A percentile compares a stretch with the other conserved stretches of the same genome.
Evolutionary conservation across 2,888 invertebrate genomes (phyloP).

Genomic region (Rosalia funebris): DNA sequence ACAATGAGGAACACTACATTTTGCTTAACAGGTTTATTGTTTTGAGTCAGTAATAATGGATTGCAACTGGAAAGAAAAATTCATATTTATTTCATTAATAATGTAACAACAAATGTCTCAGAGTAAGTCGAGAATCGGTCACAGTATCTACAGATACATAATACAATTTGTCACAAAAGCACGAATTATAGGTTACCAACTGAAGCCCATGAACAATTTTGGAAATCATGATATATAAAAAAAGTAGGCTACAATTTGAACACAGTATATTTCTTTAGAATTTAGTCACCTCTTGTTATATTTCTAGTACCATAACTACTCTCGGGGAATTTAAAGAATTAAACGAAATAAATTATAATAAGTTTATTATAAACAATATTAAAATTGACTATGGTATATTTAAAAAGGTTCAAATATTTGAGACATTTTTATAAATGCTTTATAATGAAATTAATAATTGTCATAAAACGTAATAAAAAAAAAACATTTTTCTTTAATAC

Average conservation of each 20-base stretch:
- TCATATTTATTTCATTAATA: constrained; percentile 12
- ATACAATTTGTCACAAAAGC: constrained; percentile 9
- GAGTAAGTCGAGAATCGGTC: constrained; percentile 8
- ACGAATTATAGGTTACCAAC: neutral
- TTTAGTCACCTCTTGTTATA: constrained; percentile 6
- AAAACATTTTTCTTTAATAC: constrained; percentile 57
- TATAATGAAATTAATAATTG: constrained; percentile 43
- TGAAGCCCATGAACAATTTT: neutral
- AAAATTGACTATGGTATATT: constrained; percentile 61
- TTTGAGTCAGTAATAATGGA: constrained; percentile 4
- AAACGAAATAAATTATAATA: constrained; percentile 54
- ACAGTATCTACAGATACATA: constrained; percentile 11
- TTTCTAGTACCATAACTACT: constrained; percentile 7
- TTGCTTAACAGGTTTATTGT: constrained; percentile 16
- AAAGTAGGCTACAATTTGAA: constrained; percentile 4
- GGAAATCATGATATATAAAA: neutral
- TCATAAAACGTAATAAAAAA: constrained; percentile 55
- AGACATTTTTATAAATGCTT: constrained; percentile 47
- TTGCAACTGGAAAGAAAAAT: constrained; percentile 7
- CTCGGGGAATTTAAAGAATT: constrained; percentile 15
- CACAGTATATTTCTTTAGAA: constrained; percentile 4
- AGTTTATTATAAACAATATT: constrained; percentile 63
- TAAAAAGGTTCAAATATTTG: constrained; percentile 56
- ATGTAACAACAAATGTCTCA: constrained; percentile 9
- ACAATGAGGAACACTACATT: constrained; percentile 10